Evolutionary conservation across 2,797 vertebrate species (phyloP).

Genomic region (Crax fasciolata): DNA sequence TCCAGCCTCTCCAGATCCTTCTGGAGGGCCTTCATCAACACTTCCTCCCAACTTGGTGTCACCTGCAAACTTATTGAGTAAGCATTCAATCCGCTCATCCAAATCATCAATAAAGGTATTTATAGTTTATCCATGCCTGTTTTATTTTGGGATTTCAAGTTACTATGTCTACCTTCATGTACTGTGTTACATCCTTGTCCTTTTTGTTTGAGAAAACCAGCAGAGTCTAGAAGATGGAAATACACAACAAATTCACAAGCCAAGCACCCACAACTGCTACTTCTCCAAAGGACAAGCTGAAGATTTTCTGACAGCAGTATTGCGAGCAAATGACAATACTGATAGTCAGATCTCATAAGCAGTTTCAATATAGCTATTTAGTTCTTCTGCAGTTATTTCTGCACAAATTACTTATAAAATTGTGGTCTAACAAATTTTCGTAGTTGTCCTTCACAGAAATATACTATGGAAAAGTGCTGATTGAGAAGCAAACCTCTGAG

Average conservation of each 20-base stretch:
- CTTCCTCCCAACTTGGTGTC: too few species aligned
- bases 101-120: too few species aligned
- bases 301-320: neutral
- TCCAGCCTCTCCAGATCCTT: too few species aligned
- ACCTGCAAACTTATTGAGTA: too few species aligned
- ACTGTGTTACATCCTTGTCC: neutral
- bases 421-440: neutral
- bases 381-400: neutral
- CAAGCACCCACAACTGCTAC: neutral
- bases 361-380: neutral
- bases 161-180: neutral
- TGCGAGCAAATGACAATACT: neutral
- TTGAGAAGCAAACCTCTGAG: neutral
- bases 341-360: neutral
- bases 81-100: too few species aligned
- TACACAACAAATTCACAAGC: neutral
- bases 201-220: neutral
- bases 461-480: neutral
- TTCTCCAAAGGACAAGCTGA: neutral
- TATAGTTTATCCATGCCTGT: neutral
- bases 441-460: neutral
- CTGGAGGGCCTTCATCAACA: too few species aligned
- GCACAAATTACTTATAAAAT: neutral
- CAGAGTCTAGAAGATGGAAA: neutral
- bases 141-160: neutral